Percentiles rank a stretch among this genome's conserved stretches.
phyloP scores from a whole-genome alignment of 2,113 vertebrate genomes.

The Aptenodytes forsteri region DNA sequence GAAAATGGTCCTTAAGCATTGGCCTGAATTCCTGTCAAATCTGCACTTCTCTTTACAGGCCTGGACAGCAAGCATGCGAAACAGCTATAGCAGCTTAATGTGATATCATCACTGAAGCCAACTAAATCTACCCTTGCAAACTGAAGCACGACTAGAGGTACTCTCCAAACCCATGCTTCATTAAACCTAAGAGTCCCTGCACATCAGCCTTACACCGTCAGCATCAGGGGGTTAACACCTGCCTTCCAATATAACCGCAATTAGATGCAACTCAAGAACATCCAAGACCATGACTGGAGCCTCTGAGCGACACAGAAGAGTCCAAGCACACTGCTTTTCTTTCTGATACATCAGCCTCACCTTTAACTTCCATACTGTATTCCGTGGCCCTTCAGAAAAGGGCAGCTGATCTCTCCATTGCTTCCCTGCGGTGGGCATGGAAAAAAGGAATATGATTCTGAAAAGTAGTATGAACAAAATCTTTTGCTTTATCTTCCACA shows the following conservation, averaged over 20 bases:
- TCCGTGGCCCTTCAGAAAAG: neutral
- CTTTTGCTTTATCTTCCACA: neutral
- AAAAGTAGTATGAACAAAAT: neutral
- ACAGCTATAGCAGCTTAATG: neutral
- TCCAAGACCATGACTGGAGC: neutral
- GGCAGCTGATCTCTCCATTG: neutral
- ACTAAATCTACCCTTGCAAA: neutral
- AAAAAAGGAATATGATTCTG: neutral
- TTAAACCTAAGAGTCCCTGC: neutral
- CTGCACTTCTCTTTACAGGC: neutral
- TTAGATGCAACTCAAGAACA: rapidly evolving
- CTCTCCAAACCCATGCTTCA: neutral
- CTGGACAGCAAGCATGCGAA: neutral
- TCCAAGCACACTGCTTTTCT: neutral
- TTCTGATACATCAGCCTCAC: neutral
- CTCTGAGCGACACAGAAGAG: neutral
- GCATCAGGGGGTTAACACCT: neutral
- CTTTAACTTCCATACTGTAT: neutral
- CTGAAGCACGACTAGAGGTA: neutral
- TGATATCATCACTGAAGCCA: neutral
- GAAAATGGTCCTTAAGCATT: neutral
- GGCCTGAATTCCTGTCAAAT: neutral
- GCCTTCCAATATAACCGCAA: rapidly evolving
- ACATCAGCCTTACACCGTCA: neutral
- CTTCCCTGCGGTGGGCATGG: neutral